Conservation (phyloP, 2,113 vertebrate species). For the Corydoras maculifer region DNA sequence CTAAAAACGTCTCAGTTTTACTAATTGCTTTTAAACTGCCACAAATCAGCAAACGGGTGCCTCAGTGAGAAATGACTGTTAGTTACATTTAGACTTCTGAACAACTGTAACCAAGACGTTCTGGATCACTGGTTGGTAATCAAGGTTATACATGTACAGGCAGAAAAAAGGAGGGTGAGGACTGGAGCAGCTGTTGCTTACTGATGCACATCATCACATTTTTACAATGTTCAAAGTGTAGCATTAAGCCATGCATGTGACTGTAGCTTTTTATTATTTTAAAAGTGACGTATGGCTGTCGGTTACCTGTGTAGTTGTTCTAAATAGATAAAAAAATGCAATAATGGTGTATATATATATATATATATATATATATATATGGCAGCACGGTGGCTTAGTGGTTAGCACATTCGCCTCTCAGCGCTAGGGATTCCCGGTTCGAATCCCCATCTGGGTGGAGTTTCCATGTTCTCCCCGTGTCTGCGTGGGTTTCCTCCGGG, state of each 20-base stretch:
- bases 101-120: conserved; percentile 31
- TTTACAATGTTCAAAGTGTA: conserved; percentile 12
- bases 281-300: conserved; percentile 10
- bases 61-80: not conserved
- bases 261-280: conserved; percentile 7
- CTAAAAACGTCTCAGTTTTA: too few species aligned
- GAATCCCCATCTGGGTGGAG: too few species aligned
- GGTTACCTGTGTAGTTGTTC: too few species aligned
- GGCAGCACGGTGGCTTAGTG: too few species aligned
- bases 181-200: conserved; percentile 32
- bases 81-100: not conserved
- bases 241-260: not conserved
- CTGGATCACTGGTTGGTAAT: conserved; percentile 42
- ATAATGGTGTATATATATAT: too few species aligned
- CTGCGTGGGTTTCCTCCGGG: too few species aligned
- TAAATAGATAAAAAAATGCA: too few species aligned
- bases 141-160: conserved; percentile 33
- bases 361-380: too few species aligned
- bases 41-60: not conserved
- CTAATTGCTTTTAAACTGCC: too few species aligned
- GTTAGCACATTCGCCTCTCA: too few species aligned
- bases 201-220: conserved; percentile 29
- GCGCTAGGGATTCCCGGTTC: too few species aligned
- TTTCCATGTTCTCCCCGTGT: too few species aligned
- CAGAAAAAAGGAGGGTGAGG: conserved; percentile 14